These are phyloP conservation scores for human DNA, from an alignment of 2,113 vertebrate species.

Conservation along the genomic window DNA sequence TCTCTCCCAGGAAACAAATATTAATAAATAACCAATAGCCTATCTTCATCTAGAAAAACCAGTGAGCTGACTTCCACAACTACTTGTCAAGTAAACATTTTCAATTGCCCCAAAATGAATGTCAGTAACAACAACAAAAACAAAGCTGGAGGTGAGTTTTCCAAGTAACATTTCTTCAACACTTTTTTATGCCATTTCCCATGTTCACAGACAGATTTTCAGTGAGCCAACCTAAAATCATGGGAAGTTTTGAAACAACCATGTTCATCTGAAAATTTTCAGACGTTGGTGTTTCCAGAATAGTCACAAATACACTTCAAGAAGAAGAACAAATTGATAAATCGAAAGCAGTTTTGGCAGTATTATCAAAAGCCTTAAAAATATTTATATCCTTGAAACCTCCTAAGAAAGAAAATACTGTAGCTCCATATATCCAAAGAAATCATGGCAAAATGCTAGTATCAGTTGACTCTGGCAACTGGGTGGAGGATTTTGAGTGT, in stretches of 20 bases:
- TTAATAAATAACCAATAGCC: background rate
- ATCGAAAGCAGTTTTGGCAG: conserved; percentile 37
- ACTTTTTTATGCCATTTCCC: background rate
- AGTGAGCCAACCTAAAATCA: background rate
- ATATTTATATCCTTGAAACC: background rate
- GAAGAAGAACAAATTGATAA: background rate
- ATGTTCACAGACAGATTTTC: background rate
- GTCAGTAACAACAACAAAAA: background rate
- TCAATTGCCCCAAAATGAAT: background rate
- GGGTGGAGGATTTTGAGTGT: background rate
- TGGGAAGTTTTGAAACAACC: background rate
- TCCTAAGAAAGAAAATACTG: conserved; percentile 35
- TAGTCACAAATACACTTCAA: background rate
- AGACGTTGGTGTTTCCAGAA: conserved; percentile 19
- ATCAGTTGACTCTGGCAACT: background rate
- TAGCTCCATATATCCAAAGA: background rate
- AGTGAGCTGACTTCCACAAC: background rate
- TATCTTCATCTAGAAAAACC: background rate
- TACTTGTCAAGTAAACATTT: background rate
- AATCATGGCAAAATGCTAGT: conserved; percentile 31
- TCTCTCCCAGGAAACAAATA: background rate
- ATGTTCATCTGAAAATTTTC: background rate
- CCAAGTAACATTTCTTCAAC: background rate
- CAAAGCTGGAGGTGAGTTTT: background rate
- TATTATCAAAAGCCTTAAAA: conserved; percentile 46